phyloP scores from a whole-genome alignment of 2,113 vertebrate species.

The Maccullochella peelii region DNA sequence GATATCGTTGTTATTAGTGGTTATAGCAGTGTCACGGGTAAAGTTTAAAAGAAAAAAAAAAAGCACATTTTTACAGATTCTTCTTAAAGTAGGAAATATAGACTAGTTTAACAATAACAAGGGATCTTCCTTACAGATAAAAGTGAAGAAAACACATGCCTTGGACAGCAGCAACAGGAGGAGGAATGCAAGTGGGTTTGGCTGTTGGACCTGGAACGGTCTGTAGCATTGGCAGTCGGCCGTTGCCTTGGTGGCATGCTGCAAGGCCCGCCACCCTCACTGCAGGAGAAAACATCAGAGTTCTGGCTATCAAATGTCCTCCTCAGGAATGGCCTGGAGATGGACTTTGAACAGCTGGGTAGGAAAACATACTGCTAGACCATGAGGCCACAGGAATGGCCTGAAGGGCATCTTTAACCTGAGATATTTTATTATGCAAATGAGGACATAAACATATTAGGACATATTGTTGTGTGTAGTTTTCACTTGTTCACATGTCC shows the following conservation, averaged over 20 bases:
- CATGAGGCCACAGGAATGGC: not conserved
- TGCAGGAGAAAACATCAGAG: conserved; percentile 82
- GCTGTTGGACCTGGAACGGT: conserved; percentile 86
- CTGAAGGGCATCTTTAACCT: not conserved
- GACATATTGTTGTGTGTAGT: too few species aligned
- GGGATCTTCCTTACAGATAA: conserved; percentile 65
- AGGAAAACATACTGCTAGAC: conserved; percentile 38
- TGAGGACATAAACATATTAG: too few species aligned
- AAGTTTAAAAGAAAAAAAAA: too few species aligned
- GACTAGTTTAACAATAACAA: not conserved
- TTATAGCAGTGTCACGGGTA: not conserved
- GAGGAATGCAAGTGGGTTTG: conserved; percentile 82
- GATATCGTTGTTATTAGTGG: not conserved
- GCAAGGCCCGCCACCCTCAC: conserved; percentile 80
- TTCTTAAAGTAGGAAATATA: not conserved
- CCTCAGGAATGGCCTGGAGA: conserved; percentile 86
- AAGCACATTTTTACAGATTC: not conserved
- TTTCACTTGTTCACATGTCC: not conserved
- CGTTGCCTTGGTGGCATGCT: conserved; percentile 87
- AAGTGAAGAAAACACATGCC: conserved; percentile 58
- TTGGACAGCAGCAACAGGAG: conserved; percentile 46
- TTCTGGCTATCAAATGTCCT: conserved; percentile 86
- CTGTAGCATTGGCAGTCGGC: conserved; percentile 84
- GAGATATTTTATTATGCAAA: not conserved
- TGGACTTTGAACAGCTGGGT: conserved; percentile 86